Conservation (phyloP, 1,140 invertebrate species). For the Dreissena polymorpha region DNA sequence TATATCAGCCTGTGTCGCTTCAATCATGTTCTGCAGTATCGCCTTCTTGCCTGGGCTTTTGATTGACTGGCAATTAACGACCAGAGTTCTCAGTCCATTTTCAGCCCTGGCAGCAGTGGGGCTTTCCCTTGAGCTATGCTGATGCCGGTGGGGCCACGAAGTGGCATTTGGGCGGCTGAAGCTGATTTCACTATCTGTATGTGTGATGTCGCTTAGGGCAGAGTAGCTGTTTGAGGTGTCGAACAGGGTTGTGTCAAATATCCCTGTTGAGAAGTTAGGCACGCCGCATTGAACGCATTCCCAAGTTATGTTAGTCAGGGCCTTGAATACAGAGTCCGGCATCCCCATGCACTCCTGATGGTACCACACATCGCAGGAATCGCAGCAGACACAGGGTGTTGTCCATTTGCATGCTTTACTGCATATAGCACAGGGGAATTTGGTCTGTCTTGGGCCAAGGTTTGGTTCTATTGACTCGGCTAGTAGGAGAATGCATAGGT, state of each 20-base stretch:
- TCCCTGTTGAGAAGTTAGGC: constrained; percentile 44
- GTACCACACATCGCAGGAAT: constrained; percentile 33
- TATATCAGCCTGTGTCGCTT: constrained; percentile 21
- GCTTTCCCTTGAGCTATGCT: neutral
- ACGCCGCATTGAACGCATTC: constrained; percentile 46
- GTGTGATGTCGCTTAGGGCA: neutral
- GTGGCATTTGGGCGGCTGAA: constrained; percentile 33
- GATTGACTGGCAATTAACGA: constrained; percentile 24
- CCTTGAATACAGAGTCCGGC: constrained; percentile 2
- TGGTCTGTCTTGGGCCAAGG: neutral
- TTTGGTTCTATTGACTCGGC: neutral
- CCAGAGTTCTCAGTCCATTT: constrained; percentile 12
- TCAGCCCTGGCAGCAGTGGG: neutral
- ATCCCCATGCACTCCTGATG: constrained; percentile 41
- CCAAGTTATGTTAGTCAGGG: constrained; percentile 24
- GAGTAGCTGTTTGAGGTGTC: constrained; percentile 9
- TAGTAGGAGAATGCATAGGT: constrained; percentile 1
- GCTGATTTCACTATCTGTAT: constrained; percentile 28
- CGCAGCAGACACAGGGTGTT: constrained; percentile 31
- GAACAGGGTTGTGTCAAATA: constrained; percentile 43
- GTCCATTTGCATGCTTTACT: constrained; percentile 20
- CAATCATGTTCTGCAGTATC: constrained; percentile 15
- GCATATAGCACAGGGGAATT: neutral
- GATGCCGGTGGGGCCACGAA: no score
- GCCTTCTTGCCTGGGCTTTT: constrained; percentile 5